These are phyloP conservation scores for Orestias chungarensis DNA, from an alignment of 2,797 vertebrate genomes.

Conservation along the genomic window DNA sequence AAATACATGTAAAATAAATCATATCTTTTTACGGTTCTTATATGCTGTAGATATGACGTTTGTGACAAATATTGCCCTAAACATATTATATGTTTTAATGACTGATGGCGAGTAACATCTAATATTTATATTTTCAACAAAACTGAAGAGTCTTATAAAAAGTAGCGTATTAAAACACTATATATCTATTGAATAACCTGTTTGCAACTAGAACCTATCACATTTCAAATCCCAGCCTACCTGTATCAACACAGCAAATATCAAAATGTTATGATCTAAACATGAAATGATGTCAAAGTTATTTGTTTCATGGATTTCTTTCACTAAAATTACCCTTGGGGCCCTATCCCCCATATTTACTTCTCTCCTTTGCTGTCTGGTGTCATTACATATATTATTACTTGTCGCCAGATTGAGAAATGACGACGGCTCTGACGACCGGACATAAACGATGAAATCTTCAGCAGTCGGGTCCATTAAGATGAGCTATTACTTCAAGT, in stretches of 20 bases:
- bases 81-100: too few relatives aligned
- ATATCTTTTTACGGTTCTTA: too few relatives aligned
- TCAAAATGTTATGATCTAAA: neutral
- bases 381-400: constrained; percentile 30
- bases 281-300: neutral
- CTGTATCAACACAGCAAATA: constrained; percentile 13
- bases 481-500: constrained; percentile 58
- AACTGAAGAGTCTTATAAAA: too few relatives aligned
- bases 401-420: constrained; percentile 26
- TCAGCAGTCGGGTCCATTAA: constrained; percentile 73
- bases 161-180: too few relatives aligned
- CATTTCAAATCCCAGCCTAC: neutral
- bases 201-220: too few relatives aligned
- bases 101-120: too few relatives aligned
- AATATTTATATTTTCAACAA: too few relatives aligned
- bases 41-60: too few relatives aligned
- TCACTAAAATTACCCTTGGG: constrained; percentile 3
- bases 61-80: too few relatives aligned
- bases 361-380: constrained; percentile 20
- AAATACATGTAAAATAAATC: neutral
- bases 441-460: constrained; percentile 62
- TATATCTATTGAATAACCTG: too few relatives aligned
- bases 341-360: neutral
- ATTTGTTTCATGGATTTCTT: neutral
- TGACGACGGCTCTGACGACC: constrained; percentile 35